Conservation (phyloP, 64 coral and sea anemone genomes). For the Pocillopora damicornis region DNA sequence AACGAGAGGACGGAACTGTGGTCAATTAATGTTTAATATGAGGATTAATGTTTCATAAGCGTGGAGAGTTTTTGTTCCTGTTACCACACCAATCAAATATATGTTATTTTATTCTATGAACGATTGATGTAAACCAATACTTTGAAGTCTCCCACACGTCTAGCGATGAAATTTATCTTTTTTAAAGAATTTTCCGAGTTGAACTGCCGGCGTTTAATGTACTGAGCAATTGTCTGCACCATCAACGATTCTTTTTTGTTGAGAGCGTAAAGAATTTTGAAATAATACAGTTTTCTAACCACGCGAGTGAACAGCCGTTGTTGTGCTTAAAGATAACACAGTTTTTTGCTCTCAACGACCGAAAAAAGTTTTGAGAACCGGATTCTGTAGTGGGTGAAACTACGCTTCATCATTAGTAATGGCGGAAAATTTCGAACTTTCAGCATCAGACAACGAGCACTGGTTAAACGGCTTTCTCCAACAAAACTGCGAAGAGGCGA, state of each 20-base stretch:
- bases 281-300: too few relatives aligned
- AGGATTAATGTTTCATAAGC: background rate
- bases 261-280: too few relatives aligned
- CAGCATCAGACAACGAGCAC: background rate
- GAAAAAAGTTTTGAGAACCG: too few relatives aligned
- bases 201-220: too few relatives aligned
- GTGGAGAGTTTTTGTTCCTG: background rate
- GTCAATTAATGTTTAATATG: constrained; percentile 10
- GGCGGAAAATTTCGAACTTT: background rate
- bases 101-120: background rate
- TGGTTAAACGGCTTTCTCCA: constrained; percentile 35
- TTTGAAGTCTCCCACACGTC: background rate
- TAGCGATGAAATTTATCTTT: background rate
- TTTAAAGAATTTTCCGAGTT: background rate
- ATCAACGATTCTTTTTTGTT: too few relatives aligned
- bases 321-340: too few relatives aligned
- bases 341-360: too few relatives aligned
- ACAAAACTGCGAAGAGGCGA: constrained; percentile 16
- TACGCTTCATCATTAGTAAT: background rate
- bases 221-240: too few relatives aligned
- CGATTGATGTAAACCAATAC: constrained; percentile 8
- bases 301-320: too few relatives aligned
- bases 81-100: constrained; percentile 1
- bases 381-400: too few relatives aligned
- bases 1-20: too few relatives aligned